These are phyloP conservation scores for Myanophis thanlyinensis DNA, from an alignment of 2,113 vertebrate species.

Conservation along the genomic window DNA sequence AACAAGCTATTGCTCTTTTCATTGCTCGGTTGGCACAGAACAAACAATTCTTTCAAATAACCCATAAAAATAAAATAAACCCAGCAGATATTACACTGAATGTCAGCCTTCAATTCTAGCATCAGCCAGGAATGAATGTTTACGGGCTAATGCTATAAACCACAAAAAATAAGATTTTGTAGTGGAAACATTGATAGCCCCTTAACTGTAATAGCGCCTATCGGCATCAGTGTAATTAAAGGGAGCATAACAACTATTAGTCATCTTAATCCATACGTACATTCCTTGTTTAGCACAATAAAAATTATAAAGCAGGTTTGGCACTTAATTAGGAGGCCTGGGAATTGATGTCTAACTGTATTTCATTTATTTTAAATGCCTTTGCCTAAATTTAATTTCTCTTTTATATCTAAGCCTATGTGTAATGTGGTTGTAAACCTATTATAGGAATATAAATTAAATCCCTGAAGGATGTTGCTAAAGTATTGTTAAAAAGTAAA, in stretches of 20 bases:
- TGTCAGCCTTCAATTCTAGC: constrained; percentile 1
- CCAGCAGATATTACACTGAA: constrained; percentile 21
- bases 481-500: constrained; percentile 48
- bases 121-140: constrained; percentile 15
- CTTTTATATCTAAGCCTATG: constrained; percentile 54
- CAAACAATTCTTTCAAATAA: constrained; percentile 43
- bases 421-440: constrained; percentile 48
- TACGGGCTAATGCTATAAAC: constrained; percentile 12
- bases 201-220: constrained; percentile 50
- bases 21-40: constrained; percentile 24
- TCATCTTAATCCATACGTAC: constrained; percentile 59
- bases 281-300: constrained; percentile 60
- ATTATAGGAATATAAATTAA: constrained; percentile 58
- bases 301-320: constrained; percentile 60
- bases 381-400: constrained; percentile 52
- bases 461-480: constrained; percentile 55
- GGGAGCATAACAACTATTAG: constrained; percentile 47
- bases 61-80: constrained; percentile 31
- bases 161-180: constrained; percentile 33
- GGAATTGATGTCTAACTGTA: constrained; percentile 59
- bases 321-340: constrained; percentile 65
- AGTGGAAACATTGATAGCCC: constrained; percentile 53
- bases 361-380: constrained; percentile 60
- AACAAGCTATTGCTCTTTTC: constrained; percentile 25
- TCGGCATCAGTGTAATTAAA: constrained; percentile 58